A percentile compares a stretch with the other conserved stretches of the same genome.
These are phyloP conservation scores for Ptilonorhynchus violaceus DNA, from an alignment of 2,113 vertebrate species.

Conservation along the genomic window DNA sequence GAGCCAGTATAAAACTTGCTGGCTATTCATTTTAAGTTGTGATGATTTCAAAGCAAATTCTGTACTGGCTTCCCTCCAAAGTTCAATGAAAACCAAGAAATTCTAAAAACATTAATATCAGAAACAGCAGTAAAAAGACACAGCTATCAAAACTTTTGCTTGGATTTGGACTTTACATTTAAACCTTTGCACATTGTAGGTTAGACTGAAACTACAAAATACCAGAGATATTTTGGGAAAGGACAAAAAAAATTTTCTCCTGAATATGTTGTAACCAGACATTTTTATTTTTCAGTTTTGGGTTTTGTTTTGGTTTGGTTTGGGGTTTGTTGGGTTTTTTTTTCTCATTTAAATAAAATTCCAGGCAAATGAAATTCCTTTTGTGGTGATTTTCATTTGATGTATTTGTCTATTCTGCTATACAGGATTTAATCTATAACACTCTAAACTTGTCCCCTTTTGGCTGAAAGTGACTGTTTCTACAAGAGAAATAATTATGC, in stretches of 20 bases:
- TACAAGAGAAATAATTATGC: background rate
- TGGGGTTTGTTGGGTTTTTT: background rate
- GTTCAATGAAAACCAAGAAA: background rate
- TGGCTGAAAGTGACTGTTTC: background rate
- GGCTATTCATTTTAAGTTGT: background rate
- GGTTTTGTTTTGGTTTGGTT: background rate
- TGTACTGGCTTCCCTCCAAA: background rate
- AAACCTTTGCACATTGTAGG: background rate
- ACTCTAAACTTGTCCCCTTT: background rate
- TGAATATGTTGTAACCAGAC: background rate
- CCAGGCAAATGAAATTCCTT: background rate
- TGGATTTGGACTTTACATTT: background rate
- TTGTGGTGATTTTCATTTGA: background rate
- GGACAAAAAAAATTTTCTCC: background rate
- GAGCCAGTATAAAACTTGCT: background rate
- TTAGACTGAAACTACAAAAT: background rate
- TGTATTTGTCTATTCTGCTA: background rate
- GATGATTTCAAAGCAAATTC: background rate
- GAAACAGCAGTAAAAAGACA: background rate
- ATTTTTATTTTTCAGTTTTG: background rate
- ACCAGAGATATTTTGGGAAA: background rate
- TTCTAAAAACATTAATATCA: background rate
- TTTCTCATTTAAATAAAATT: background rate
- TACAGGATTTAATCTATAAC: background rate
- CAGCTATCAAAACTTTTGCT: background rate